These are phyloP conservation scores for Echinops telfairi DNA, from an alignment of 2,113 vertebrate species.

Conservation along the genomic window DNA sequence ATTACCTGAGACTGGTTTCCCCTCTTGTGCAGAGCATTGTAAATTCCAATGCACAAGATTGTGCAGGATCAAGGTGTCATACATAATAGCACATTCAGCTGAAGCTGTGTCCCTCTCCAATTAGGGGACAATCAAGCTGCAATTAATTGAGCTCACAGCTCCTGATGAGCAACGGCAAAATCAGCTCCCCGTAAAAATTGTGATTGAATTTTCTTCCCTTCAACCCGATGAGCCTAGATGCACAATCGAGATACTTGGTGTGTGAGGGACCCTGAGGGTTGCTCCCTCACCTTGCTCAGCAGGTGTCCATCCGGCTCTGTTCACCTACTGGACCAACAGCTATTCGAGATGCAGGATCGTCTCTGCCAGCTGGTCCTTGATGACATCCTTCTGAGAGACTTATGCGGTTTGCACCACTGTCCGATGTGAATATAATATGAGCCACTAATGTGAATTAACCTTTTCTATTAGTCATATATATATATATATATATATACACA, in stretches of 20 bases:
- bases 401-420: background rate
- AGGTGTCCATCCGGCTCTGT: background rate
- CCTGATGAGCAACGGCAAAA: slow-evolving; percentile 77
- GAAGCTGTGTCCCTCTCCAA: slow-evolving; percentile 78
- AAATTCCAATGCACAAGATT: background rate
- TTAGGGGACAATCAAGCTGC: slow-evolving; percentile 78
- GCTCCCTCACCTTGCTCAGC: background rate
- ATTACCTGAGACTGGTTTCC: slow-evolving; percentile 46
- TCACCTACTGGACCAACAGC: background rate
- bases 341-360: background rate
- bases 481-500: no score
- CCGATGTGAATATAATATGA: background rate
- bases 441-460: background rate
- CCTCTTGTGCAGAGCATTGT: background rate
- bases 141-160: slow-evolving; percentile 77
- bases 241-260: background rate
- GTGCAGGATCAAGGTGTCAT: slow-evolving; percentile 63
- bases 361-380: background rate
- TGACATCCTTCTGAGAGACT: background rate
- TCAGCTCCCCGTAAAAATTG: slow-evolving; percentile 78
- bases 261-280: background rate
- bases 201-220: slow-evolving; percentile 79
- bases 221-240: slow-evolving; percentile 10
- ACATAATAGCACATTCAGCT: slow-evolving; percentile 68
- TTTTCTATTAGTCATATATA: background rate